Evolutionary conservation across 2,888 invertebrate genomes (phyloP).

Genomic region (Acholoe squamosa): DNA sequence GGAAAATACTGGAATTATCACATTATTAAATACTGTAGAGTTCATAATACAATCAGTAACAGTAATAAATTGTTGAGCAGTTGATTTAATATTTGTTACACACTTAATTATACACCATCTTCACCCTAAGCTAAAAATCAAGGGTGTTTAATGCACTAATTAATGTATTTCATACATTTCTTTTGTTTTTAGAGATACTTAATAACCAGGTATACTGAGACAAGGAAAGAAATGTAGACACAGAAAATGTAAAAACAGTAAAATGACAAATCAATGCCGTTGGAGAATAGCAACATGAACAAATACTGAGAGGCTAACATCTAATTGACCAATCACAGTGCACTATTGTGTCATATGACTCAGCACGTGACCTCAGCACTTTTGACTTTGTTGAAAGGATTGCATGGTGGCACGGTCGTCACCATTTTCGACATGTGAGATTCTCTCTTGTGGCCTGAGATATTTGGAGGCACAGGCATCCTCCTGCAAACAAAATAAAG

Average conservation of each 20-base stretch:
- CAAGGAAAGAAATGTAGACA: no score
- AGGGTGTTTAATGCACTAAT: not conserved
- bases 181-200: no score
- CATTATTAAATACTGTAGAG: not conserved
- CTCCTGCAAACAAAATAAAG: slow-evolving; percentile 71
- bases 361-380: slow-evolving; percentile 49
- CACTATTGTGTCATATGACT: not conserved
- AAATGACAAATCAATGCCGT: not conserved
- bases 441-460: slow-evolving; percentile 75
- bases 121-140: not conserved
- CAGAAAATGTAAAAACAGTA: not conserved
- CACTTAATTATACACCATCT: not conserved
- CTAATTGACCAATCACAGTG: not conserved
- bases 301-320: not conserved
- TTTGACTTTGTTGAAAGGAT: slow-evolving; percentile 77
- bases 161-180: no score
- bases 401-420: slow-evolving; percentile 81
- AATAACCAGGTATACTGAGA: no score
- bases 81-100: not conserved
- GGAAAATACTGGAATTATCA: not conserved
- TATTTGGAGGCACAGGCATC: slow-evolving; percentile 71
- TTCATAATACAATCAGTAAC: not conserved
- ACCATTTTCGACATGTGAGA: slow-evolving; percentile 82
- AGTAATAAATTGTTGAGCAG: not conserved
- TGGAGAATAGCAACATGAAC: not conserved